A percentile compares a stretch with the other conserved stretches of the same genome.
These are phyloP conservation scores for Pteromalus puparum DNA, from an alignment of 1,140 invertebrate species.

Conservation along the genomic window DNA sequence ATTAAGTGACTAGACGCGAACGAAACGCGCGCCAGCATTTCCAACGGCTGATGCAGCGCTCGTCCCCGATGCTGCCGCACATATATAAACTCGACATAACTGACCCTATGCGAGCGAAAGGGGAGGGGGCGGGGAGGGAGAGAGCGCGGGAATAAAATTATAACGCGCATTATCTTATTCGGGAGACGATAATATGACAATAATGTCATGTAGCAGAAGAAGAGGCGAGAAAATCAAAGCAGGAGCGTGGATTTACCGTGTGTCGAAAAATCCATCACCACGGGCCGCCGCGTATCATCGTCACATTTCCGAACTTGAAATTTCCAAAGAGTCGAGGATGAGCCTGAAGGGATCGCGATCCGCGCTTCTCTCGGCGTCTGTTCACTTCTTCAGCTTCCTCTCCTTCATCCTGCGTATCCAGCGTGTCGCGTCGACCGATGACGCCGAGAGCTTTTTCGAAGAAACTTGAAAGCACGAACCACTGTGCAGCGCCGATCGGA, in stretches of 20 bases:
- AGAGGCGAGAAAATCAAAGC: not conserved
- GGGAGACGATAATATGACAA: too few relatives aligned
- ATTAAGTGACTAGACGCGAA: conserved; percentile 62
- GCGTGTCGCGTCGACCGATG: not conserved
- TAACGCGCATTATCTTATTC: conserved; percentile 8
- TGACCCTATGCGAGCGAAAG: not conserved
- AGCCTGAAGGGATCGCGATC: conserved; percentile 14
- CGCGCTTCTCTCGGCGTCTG: conserved; percentile 25
- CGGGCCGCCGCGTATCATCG: conserved; percentile 51
- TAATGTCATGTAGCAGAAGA: too few relatives aligned
- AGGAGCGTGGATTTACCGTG: conserved; percentile 45
- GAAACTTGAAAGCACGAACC: not conserved
- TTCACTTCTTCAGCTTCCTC: not conserved
- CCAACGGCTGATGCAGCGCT: not conserved
- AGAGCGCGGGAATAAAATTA: conserved; percentile 36
- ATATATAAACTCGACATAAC: not conserved
- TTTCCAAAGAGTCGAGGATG: not conserved
- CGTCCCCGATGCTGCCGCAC: not conserved
- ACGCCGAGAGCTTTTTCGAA: not conserved
- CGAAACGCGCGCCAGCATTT: conserved; percentile 53
- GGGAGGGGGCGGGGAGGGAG: too few relatives aligned
- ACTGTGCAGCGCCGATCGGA: too few relatives aligned
- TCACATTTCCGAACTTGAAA: conserved; percentile 43
- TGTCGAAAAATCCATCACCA: conserved; percentile 40
- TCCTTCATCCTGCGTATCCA: not conserved